Base-by-base conservation (phyloP, 2,888 invertebrate species). In the Chaitophorus viminalis region DNA sequence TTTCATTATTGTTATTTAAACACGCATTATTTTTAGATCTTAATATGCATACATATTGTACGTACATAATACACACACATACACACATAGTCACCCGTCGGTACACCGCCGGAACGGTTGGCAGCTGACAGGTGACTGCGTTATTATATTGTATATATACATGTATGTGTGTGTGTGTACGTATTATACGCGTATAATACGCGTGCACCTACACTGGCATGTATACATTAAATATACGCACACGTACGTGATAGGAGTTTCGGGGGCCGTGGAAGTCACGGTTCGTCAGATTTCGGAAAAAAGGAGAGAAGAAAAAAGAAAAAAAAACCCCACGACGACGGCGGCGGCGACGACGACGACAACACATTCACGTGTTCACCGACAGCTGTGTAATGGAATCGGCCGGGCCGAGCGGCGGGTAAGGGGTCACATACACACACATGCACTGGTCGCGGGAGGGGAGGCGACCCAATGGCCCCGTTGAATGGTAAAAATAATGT, bases 91-190 rank as follows among this genome's bases (percentile, higher is more conserved):
- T 29, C 72, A 46, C 83, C 54, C 82, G 74, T 11, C 81, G 75
- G 39, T 65, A 31, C 74, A 75, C 54, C 68, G 25, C 65, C 75
- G 84, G 46, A 65, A 70, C 87, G 79, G 87, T 79, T 11, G 87
- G 79, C 87, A 87, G 79, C 87, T 87, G 87, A 87, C 87, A 87
- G 87, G 87, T 87, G 87, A 87, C 87, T 75, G 81, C 79, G 74
- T 81, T 81, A 87, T 79, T 79, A 87, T 79, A 86, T 29, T 85
- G 52, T 65, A 60, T 39, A 29, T 65, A 39, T 39, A 79, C 31
- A n/a, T 36, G 17, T 65, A 33, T 52, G 25, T 52, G 21, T 33
- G 2, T 52, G 25, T 9, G 3, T 31, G 33, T 74, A 74, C 36
- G 36, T 74, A 74, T n/a, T 70, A 29, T 70, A 70, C n/a, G n/a